Evolutionary conservation across 2,113 vertebrate genomes (phyloP), one percentile per base, ranked within the genome.

Genomic region (Lagopus muta): DNA sequence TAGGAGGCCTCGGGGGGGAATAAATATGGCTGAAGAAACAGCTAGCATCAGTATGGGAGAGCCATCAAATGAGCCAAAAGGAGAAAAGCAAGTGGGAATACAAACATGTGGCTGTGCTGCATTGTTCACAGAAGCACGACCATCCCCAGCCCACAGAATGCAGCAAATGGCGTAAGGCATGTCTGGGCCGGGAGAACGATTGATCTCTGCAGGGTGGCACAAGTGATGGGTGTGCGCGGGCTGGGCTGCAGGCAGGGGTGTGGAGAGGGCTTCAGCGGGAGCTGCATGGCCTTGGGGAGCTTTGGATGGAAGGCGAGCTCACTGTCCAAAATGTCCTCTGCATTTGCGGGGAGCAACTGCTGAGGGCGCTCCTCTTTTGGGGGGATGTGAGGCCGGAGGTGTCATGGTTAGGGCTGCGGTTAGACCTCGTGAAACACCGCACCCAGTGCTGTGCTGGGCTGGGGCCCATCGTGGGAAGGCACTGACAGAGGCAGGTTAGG

Each of bases 401-500:
- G 54, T 43, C 11, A 3, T 10, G 34, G n/a, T 43, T 65, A 28
- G 13, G 82, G 57, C 25, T 13, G 2, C 2, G 10, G 25, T 3
- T 60, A 34, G 48, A 30, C 17, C 8, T 88, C 8, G 21, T 24
- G 10, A 45, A 8, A 50, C n/a, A 16, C 3, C 11, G 38, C 16
- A 19, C 40, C 40, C 57, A 40, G 6, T 6, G 11, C n/a, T 18
- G 36, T 7, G 10, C 6, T 40, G 67, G 55, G 64, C 22, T 11
- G 20, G 28, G 36, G 19, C 27, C 82, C 3, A 2, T 10, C 19
- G 45, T 60, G 27, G 77, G 64, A 71, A 66, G 20, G 3, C 19
- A 88, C 73, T 76, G 58, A 83, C 69, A 86, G 90, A 93, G 80
- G 72, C 90, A 93, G 82, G 66, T 16, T 67, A 86, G 76, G 88